phyloP scores from a whole-genome alignment of 2,888 invertebrate genomes.

The Allolobophora icterica region DNA sequence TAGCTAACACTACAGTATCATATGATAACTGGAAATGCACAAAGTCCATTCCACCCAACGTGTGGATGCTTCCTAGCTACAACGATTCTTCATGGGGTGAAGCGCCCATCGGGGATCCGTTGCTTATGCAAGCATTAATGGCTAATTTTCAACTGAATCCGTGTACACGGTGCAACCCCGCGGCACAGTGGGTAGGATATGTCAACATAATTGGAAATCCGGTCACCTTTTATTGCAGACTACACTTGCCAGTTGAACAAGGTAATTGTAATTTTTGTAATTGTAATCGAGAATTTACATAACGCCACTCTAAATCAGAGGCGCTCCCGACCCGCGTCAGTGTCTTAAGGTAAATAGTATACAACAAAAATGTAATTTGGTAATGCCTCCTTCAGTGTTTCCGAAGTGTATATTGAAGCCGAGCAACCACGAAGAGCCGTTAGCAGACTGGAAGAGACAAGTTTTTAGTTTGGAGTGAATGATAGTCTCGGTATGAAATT shows the following conservation, averaged over 20 bases:
- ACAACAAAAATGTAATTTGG: neutral
- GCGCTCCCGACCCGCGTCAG: no score
- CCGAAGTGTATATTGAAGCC: no score
- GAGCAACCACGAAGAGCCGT: no score
- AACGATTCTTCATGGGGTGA: neutral
- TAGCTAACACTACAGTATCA: neutral
- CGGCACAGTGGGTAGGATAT: neutral
- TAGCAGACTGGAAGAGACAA: no score
- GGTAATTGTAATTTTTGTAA: no score
- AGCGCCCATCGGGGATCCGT: neutral
- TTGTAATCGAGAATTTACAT: no score
- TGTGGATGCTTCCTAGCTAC: neutral
- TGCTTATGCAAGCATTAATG: neutral
- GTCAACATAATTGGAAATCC: neutral
- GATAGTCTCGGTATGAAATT: no score
- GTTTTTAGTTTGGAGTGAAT: no score
- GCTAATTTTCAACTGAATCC: neutral
- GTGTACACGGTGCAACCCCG: neutral
- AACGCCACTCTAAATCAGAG: no score
- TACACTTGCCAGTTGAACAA: conserved; percentile 11
- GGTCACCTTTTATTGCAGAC: neutral
- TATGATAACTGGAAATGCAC: neutral
- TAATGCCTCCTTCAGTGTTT: no score
- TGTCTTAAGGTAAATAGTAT: no score
- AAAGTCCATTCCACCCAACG: neutral